Evolutionary conservation across 2,113 vertebrate genomes (phyloP).

Genomic region (Heterotis niloticus): DNA sequence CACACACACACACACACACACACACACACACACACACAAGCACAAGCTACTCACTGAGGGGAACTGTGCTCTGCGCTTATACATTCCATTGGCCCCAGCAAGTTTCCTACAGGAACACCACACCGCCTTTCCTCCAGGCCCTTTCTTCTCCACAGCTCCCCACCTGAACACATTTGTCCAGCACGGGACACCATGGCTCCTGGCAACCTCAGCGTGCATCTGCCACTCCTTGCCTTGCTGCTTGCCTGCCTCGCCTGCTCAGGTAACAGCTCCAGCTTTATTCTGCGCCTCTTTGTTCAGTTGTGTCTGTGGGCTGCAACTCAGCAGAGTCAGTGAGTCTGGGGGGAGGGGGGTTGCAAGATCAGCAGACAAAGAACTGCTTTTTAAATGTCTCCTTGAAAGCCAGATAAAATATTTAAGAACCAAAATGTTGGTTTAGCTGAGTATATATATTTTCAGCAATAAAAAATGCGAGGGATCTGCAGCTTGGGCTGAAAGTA

Average conservation of each 20-base stretch:
- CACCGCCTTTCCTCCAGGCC: background rate
- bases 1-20: background rate
- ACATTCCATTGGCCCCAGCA: constrained; percentile 1
- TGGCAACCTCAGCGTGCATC: constrained; percentile 12
- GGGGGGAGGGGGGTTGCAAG: background rate
- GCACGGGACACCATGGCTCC: constrained; percentile 35
- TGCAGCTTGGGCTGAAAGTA: too few relatives aligned
- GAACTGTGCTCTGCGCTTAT: background rate
- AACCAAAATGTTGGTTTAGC: too few relatives aligned
- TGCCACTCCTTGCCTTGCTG: constrained; percentile 31
- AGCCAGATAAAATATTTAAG: too few relatives aligned
- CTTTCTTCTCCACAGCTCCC: background rate
- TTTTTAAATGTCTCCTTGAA: too few relatives aligned
- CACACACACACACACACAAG: too few relatives aligned
- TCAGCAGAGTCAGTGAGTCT: background rate
- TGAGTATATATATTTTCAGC: too few relatives aligned
- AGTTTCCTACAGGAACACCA: background rate
- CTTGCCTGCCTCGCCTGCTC: constrained; percentile 30
- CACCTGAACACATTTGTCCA: background rate
- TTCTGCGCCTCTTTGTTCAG: too few relatives aligned
- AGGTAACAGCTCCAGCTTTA: constrained; percentile 34
- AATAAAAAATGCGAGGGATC: too few relatives aligned
- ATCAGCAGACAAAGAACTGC: background rate
- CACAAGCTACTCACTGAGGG: background rate
- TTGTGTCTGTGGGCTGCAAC: background rate